Evolutionary conservation across 1,140 invertebrate species (phyloP), one percentile per base, ranked within the genome.

Genomic region (Drosophila baimaii): DNA sequence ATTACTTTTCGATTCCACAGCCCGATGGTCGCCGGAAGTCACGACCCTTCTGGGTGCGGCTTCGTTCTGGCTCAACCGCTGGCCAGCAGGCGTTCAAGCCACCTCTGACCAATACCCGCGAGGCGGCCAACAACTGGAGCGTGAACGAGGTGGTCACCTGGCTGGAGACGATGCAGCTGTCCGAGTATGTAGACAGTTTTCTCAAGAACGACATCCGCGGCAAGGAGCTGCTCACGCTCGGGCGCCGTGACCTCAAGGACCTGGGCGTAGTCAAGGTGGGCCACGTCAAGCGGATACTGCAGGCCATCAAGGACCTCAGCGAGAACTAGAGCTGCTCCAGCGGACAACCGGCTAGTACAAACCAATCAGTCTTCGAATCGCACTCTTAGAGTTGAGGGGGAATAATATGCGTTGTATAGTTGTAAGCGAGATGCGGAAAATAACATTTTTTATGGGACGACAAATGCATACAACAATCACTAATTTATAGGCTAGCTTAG

Each of bases 241-340:
- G 97, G 5, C 93, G 98, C 54, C 92, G 96, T 17, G 97, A 98
- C 92, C 93, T 98, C 0, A 96, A 97, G 91, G 98, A 99, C 77
- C 93, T 99, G 13, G 98, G 98, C 23, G 95, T 99, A 25, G 96
- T 95, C 3, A 99, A 99, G 93, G 95, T 99, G 33, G 98, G 98
- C 6, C 98, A 99, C 91, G 95, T 99, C 3, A 99, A 99, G 92
- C 94, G 98, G 73, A 97, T 99, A 68, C 95, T 98, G 63, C 96
- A 98, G 92, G 97, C 96, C 15, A 97, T 98, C 58, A 97, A 97
- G 91, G 97, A 98, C 92, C 93, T 98, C 10, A 80, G 77, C 44
- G 86, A 90, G 35, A 92, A 89, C 65, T 92, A 91, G 25, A 23
- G 17, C 19, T 54, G 4, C 33, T 13, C 27, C 27, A 8, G 49